A percentile compares a stretch with the other conserved stretches of the same genome.
Evolutionary conservation across 2,888 invertebrate genomes (phyloP).

Genomic region (Digitonthophagus gazella): DNA sequence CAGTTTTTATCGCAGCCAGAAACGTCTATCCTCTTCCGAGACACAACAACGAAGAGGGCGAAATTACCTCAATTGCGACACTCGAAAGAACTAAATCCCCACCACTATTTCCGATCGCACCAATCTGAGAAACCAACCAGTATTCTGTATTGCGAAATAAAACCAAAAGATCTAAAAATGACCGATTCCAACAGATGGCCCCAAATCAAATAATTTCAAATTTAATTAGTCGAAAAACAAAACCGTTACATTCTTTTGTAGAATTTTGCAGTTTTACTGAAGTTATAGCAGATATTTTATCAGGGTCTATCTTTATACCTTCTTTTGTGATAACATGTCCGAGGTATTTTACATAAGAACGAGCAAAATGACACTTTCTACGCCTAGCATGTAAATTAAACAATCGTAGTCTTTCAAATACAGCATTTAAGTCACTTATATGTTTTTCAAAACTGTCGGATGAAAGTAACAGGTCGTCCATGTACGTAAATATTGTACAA

Average conservation of each 20-base stretch:
- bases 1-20: too few species aligned
- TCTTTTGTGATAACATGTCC: slow-evolving; percentile 28
- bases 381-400: slow-evolving; percentile 31
- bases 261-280: slow-evolving; percentile 21
- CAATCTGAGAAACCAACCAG: too few species aligned
- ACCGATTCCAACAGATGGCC: too few species aligned
- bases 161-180: too few species aligned
- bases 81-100: too few species aligned
- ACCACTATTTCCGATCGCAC: too few species aligned
- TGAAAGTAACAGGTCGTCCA: slow-evolving; percentile 37
- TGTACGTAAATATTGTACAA: slow-evolving; percentile 31
- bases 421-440: slow-evolving; percentile 31
- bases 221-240: too few species aligned
- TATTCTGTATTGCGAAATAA: too few species aligned
- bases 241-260: slow-evolving; percentile 21
- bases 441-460: slow-evolving; percentile 32
- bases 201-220: too few species aligned
- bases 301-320: slow-evolving; percentile 24
- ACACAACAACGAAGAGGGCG: too few species aligned
- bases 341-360: slow-evolving; percentile 27
- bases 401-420: slow-evolving; percentile 28
- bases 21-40: too few species aligned
- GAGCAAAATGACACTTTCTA: slow-evolving; percentile 31
- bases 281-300: slow-evolving; percentile 24
- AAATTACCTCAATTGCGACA: too few species aligned